Conservation (phyloP, 2,797 vertebrate genomes). For the Natrix natrix region DNA sequence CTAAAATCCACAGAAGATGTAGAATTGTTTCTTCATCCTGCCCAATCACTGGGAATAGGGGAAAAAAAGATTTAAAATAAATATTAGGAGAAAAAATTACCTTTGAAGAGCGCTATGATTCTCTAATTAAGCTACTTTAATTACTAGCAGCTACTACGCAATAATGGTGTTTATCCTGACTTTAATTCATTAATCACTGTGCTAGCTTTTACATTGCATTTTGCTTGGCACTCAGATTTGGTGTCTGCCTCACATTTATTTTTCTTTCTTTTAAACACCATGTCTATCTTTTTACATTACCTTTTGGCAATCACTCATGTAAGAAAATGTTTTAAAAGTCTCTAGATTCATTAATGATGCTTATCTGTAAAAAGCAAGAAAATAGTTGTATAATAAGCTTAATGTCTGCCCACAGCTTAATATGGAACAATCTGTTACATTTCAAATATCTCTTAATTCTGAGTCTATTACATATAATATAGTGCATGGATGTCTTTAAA, state of each 20-base stretch:
- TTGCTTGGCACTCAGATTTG: constrained; percentile 30
- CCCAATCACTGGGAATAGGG: neutral
- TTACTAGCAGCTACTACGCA: constrained; percentile 30
- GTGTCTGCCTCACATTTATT: constrained; percentile 34
- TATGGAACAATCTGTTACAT: constrained; percentile 13
- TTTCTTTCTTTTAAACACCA: constrained; percentile 15
- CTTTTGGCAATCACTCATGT: constrained; percentile 51
- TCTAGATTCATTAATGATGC: constrained; percentile 36
- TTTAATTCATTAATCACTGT: constrained; percentile 43
- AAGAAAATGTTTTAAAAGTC: constrained; percentile 35
- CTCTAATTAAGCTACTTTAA: constrained; percentile 41
- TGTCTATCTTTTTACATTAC: constrained; percentile 39
- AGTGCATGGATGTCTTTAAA: neutral
- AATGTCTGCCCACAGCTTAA: constrained; percentile 29
- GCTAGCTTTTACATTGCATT: constrained; percentile 29
- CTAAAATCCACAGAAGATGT: neutral
- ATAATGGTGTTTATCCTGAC: constrained; percentile 44
- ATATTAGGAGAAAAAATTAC: constrained; percentile 42
- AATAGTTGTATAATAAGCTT: constrained; percentile 26
- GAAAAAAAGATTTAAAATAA: constrained; percentile 39
- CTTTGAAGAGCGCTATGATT: constrained; percentile 50
- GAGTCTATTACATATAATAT: constrained; percentile 29
- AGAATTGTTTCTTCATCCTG: neutral
- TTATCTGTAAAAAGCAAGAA: constrained; percentile 48
- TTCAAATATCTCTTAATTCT: constrained; percentile 35